Evolutionary conservation across 2,113 vertebrate species (phyloP), one percentile per base, ranked within the genome.

Genomic region (Leucopsar rothschildi): DNA sequence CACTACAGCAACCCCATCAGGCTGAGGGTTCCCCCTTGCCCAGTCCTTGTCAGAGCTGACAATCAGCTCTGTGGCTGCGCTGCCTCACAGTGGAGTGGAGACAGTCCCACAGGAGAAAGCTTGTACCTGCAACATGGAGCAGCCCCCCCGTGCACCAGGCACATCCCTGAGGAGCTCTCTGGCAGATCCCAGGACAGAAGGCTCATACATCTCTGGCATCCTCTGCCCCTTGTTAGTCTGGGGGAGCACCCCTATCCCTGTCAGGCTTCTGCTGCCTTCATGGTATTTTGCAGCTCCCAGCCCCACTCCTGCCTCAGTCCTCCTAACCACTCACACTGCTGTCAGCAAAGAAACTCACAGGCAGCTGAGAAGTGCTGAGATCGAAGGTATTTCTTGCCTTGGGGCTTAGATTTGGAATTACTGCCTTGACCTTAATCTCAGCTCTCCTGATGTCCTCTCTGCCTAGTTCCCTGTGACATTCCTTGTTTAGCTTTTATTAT

Each of bases 71-170:
- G 7, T 63, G 72, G 24, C 53, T 68, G 19, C 55, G 47, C 1
- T 70, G 10, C 12, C 40, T 27, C 28, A 53, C 19, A 14, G 52
- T 12, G 18, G 21, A 40, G 57, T 2, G 6, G 15, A 37, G 13
- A 23, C 25, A 29, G 31, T 37, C 39, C 61, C 19, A 28, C 21
- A 4, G 14, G 17, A 86, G 49, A 40, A 28, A 19, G 12, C 9
- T 79, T 0, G 0, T n/a, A 21, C 47, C 56, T 59, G 23, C 1
- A 3, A 50, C 9, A 29, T 0, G 0, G 59, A 69, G 35, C 77
- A 77, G 39, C 11, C 31, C 16, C 3, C 0, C 47, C 25, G 19
- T 59, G 44, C 49, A 42, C 17, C 4, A 6, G 50, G 24, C 20
- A 47, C 50, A 65, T 9, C 13, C 10, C 65, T 73, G n/a, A 31